Evolutionary conservation across 2,888 invertebrate species (phyloP), one percentile per base, ranked within the genome.

Genomic region (Blera fallax): DNA sequence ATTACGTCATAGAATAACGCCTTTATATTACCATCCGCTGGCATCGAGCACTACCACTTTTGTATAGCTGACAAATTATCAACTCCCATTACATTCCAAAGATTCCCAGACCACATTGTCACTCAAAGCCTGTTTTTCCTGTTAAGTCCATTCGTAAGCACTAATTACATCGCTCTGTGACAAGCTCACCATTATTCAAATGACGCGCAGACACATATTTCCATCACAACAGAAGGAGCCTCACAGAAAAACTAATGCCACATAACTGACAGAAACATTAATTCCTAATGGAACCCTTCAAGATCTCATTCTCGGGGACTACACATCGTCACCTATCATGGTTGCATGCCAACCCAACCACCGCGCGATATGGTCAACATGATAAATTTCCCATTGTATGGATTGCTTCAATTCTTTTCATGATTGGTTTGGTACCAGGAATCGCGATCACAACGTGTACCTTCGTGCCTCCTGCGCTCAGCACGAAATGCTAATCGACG

Each of bases 401-500:
- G n/a, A n/a, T n/a, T n/a, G 50, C 54, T 69, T 69, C 67, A 67
- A 67, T 65, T 74, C 79, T 67, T 50, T 52, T 40, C 72, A 65
- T 74, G 58, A 73, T 65, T 74, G 54, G 64, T 72, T 52, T 34
- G 67, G 72, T 83, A 76, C 85, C 76, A 72, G 81, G 85, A 85
- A 85, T 81, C 72, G 85, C 85, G 81, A 81, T 85, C 85, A 81
- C 58, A 85, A 70, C 69, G 73, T 72, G 65, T 74, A 67, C 54
- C 69, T 79, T 76, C 80, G 85, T 85, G 85, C 81, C 76, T 85
- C 54, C 58, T 76, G 81, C 74, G 76, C 81, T 72, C 72, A 54
- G 62, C 85, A 85, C 85, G 85, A 85, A 85, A 81, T 85, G 77
- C 81, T 85, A 85, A 85, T 85, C 85, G 81, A 81, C 81, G 72